These are phyloP conservation scores for Leuciscus waleckii DNA, from an alignment of 2,797 vertebrate species.

Conservation along the genomic window DNA sequence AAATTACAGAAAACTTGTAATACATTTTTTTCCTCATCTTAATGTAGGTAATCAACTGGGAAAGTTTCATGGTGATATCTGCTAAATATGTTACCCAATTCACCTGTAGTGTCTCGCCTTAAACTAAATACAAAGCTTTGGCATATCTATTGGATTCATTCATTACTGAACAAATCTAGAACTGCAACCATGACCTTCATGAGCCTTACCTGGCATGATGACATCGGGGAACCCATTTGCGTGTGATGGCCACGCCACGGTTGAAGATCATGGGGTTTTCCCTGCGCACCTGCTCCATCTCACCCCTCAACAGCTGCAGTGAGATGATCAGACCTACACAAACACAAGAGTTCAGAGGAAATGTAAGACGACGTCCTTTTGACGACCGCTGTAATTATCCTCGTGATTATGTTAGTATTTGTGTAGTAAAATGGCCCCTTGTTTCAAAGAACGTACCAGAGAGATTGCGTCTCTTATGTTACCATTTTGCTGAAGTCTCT, in stretches of 20 bases:
- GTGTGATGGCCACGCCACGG: conserved; percentile 92
- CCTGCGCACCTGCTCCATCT: conserved; percentile 95
- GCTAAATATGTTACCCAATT: too few relatives aligned
- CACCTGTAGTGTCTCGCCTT: too few relatives aligned
- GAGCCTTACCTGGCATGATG: conserved; percentile 94
- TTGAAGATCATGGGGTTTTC: conserved; percentile 96
- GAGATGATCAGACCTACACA: conserved; percentile 92
- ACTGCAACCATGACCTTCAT: conserved; percentile 28
- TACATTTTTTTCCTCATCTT: too few relatives aligned
- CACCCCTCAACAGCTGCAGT: conserved; percentile 94
- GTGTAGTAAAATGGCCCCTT: conserved; percentile 20
- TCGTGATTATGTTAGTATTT: neutral
- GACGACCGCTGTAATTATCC: conserved; percentile 17
- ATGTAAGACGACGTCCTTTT: conserved; percentile 7
- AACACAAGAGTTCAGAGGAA: neutral
- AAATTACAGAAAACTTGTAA: too few relatives aligned
- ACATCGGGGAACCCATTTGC: conserved; percentile 99
- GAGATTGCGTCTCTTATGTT: neutral
- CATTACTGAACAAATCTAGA: neutral
- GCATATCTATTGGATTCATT: neutral
- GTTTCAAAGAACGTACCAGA: neutral
- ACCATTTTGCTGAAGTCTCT: neutral
- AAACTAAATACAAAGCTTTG: too few relatives aligned
- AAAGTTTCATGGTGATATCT: too few relatives aligned
- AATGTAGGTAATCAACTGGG: too few relatives aligned